Conservation (phyloP, 2,888 invertebrate genomes). For the Brachypalpus laphriformis region DNA sequence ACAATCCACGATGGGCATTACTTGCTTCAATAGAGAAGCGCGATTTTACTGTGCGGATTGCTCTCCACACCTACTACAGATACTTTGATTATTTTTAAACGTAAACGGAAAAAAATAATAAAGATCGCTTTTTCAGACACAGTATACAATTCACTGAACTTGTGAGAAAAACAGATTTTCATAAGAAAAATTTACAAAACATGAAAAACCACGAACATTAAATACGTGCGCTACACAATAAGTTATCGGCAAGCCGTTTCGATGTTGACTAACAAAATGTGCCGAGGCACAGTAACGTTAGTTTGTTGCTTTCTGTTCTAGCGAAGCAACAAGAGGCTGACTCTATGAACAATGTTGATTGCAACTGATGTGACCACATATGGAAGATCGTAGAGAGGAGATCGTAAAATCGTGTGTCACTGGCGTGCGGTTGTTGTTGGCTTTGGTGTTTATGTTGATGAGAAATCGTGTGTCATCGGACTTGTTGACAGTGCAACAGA, state of each 20-base stretch:
- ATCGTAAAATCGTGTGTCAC: conserved; percentile 36
- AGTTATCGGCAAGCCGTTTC: conserved; percentile 65
- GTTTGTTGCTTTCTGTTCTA: conserved; percentile 35
- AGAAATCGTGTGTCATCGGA: not conserved
- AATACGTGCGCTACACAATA: conserved; percentile 35
- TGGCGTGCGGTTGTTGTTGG: conserved; percentile 10
- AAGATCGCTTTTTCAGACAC: conserved; percentile 27
- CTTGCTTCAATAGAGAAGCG: conserved; percentile 5
- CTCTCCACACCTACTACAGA: not conserved
- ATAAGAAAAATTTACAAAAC: conserved; percentile 11
- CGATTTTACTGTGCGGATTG: conserved; percentile 44
- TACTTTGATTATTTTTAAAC: conserved; percentile 53
- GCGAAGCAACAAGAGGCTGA: conserved; percentile 63
- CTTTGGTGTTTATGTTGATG: conserved; percentile 15
- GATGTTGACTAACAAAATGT: conserved; percentile 70
- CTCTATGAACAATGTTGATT: not conserved
- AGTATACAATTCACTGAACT: conserved; percentile 39
- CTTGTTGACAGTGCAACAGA: conserved; percentile 39
- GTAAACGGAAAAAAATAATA: conserved; percentile 28
- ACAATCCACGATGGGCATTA: conserved; percentile 30
- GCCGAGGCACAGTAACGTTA: conserved; percentile 49
- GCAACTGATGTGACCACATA: conserved; percentile 62
- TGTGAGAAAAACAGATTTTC: conserved; percentile 22
- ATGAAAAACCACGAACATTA: conserved; percentile 26
- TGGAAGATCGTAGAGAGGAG: conserved; percentile 29